phyloP scores from a whole-genome alignment of 2,113 vertebrate genomes.

The Pristiophorus japonicus region DNA sequence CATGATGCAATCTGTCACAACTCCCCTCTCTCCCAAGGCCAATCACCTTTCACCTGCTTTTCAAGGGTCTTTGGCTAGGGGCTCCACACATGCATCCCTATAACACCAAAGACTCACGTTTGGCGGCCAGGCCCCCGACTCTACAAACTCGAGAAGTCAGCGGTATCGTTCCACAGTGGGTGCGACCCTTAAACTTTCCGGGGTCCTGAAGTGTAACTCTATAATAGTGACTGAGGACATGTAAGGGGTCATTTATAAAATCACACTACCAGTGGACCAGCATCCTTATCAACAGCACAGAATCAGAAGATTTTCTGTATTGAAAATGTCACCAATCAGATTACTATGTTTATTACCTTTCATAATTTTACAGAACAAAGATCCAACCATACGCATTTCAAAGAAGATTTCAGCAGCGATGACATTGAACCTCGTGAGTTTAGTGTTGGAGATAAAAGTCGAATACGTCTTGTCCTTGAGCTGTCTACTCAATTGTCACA shows the following conservation, averaged over 20 bases:
- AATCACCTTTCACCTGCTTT: too few relatives aligned
- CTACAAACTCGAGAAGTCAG: not conserved
- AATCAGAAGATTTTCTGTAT: not conserved
- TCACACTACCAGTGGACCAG: not conserved
- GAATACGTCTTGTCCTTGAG: conserved; percentile 45
- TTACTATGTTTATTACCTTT: not conserved
- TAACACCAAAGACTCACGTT: not conserved
- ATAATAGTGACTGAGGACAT: not conserved
- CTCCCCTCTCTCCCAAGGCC: not conserved
- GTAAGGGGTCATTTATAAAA: not conserved
- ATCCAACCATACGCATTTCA: not conserved
- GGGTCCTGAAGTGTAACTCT: not conserved
- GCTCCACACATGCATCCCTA: not conserved
- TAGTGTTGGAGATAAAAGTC: conserved; percentile 35
- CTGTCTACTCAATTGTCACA: conserved; percentile 46
- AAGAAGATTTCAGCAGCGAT: not conserved
- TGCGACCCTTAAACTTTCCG: not conserved
- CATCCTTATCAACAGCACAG: not conserved
- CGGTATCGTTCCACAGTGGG: not conserved
- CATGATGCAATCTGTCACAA: not conserved
- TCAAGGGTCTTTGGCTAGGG: not conserved
- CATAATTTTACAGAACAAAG: not conserved
- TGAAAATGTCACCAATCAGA: too few relatives aligned
- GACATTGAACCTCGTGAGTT: not conserved
- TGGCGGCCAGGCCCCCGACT: not conserved